Percentiles rank a stretch among this genome's conserved stretches.
These are phyloP conservation scores for Alcis repandata DNA, from an alignment of 2,888 invertebrate genomes.

Conservation along the genomic window DNA sequence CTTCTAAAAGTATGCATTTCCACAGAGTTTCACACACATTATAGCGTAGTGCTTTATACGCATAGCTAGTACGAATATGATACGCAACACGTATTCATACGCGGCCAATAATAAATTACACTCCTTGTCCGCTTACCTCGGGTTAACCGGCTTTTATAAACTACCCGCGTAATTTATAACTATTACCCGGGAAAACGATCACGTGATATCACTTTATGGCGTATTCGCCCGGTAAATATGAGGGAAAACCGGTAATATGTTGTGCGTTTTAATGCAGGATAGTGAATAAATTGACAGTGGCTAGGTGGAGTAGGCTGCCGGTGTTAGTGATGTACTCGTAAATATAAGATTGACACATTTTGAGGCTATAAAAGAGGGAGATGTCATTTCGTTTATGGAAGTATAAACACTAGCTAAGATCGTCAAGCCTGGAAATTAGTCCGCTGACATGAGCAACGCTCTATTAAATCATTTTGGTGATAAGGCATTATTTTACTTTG, in stretches of 20 bases:
- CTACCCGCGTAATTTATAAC: conserved; percentile 86
- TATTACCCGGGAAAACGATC: conserved; percentile 85
- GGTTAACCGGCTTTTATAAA: conserved; percentile 87
- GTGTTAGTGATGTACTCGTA: neutral
- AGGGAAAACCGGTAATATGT: conserved; percentile 74
- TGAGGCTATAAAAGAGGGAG: too few species aligned
- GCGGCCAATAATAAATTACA: conserved; percentile 84
- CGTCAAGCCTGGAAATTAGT: too few species aligned
- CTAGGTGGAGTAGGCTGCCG: conserved; percentile 42
- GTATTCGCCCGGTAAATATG: conserved; percentile 83
- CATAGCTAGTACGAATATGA: conserved; percentile 37
- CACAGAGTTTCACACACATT: too few species aligned
- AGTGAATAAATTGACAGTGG: conserved; percentile 49
- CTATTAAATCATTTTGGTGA: too few species aligned
- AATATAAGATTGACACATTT: neutral
- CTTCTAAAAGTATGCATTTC: too few species aligned
- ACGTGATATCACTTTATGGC: conserved; percentile 86
- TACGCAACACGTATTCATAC: conserved; percentile 78
- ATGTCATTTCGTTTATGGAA: too few species aligned
- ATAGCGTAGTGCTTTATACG: neutral
- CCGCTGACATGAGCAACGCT: too few species aligned
- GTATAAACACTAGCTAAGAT: too few species aligned
- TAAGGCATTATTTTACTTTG: too few species aligned
- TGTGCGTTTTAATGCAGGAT: conserved; percentile 60
- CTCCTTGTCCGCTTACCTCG: conserved; percentile 85